Evolutionary conservation across 37 sponge, comb jelly and placozoan genomes (phyloP), one percentile per base, ranked within the genome.

Genomic region (Cladorhizidae sp.): DNA sequence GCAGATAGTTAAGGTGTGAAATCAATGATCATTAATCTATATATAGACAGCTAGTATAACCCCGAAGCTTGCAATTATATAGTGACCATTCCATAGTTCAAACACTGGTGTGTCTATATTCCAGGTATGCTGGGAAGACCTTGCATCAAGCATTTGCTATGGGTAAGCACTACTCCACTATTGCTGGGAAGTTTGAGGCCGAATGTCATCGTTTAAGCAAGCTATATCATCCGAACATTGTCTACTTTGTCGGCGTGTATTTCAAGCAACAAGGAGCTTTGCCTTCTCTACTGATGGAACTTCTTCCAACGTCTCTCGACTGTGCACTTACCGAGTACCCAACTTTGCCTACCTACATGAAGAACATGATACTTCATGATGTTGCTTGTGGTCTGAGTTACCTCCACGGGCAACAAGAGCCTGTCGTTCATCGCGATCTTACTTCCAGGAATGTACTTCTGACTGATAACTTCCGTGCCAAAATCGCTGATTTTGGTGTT

Each of bases 381-480:
- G 74, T 82, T 9, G 26, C 74, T n/a, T 6, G 72, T 21, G 83
- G 83, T 3, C 51, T 82, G 31, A 33, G 35, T 18, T 32, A 73
- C 45, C 49, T 82, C n/a, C 83, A 82, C 74, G 40, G 31, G 51
- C 71, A 51, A 0, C n/a, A 12, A 32, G 63, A 61, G n/a, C 73
- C 73, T 22, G 59, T 81, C 57, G 67, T 83, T 28, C 84, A 83
- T 64, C 84, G 84, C 43, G 84, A 83, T 33, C 76, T 83, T 1
- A 83, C 76, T 28, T 58, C 84, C 0, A 28, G 42, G 12, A 83
- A 83, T 38, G 51, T 83, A 7, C 68, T 81, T 2, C 73, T 81
- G 43, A 58, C 73, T 3, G 21, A 35, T 3, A n/a, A 2, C 64
- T 29, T 81, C 21, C 55, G 21, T 33, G 84, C 76, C 22, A 83